Evolutionary conservation across 2,113 vertebrate species (phyloP), one percentile per base, ranked within the genome.

Genomic region (Silurus meridionalis): DNA sequence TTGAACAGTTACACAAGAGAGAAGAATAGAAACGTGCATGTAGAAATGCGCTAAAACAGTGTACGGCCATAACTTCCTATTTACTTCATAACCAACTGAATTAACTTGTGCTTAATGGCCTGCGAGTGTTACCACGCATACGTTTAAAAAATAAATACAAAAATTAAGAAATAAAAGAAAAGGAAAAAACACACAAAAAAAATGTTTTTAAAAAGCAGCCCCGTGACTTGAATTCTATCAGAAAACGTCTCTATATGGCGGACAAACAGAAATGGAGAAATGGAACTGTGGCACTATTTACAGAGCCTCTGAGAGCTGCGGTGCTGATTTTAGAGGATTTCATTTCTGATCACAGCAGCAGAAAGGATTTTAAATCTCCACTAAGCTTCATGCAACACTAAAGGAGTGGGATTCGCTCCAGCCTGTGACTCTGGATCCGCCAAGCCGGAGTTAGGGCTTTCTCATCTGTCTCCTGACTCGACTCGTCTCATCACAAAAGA

Each of bases 31-130:
- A 80, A 80, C 28, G 78, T 66, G 37, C 21, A 63, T 66, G 46
- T 7, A 64, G 50, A 19, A 67, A 79, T 58, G 28, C 57, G 77
- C 52, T 67, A 21, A 57, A 78, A 57, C 52, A n/a, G 50, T 37
- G 37, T 63, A 46, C 14, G 28, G 61, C 63, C 13, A 85, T 67
- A 80, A 79, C 75, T 80, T 63, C 2, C 63, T 50, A 85, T 80
- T 85, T 85, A 61, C 75, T 85, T 85, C 79, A 85, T 85, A 85
- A 80, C 75, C 75, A 80, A 85, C 13, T 67, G 37, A 55, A 85
- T 55, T 79, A 58, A 79, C 63, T 80, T 64, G 75, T 67, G 52
- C 63, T 80, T 79, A 85, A 78, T 80, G 75, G 52, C 28, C 50
- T 57, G 74, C 6, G 46, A 48, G 52, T 80, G 75, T 67, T 66